Evolutionary conservation across 1,140 invertebrate genomes (phyloP), one percentile per base, ranked within the genome.

Genomic region (Melipona quadrifasciata): DNA sequence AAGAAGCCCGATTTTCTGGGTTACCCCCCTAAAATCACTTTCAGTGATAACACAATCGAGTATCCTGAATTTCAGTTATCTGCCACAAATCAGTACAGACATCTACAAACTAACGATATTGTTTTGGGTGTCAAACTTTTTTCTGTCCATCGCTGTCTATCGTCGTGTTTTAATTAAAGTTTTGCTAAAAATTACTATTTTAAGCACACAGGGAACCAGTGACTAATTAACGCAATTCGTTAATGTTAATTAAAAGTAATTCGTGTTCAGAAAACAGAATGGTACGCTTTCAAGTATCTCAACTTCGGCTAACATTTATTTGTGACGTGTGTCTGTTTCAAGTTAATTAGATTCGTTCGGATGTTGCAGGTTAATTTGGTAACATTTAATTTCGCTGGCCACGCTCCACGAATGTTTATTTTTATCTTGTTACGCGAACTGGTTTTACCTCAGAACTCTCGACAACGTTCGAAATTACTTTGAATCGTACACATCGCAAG

Each of bases 161-260:
- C 39, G 1, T 73, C 17, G 4, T 21, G 11, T 55, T 73, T 73
- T 31, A 31, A 73, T 55, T 17, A 55, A 55, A 11, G 3, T 51
- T 72, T 72, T n/a, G 47, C 51, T 53, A 19, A 27, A 31, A 55
- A 19, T 47, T 55, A 27, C 27, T 16, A 14, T 73, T 73, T 31
- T 24, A 12, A 53, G n/a, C 16, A 21, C 19, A 8, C 21, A 12
- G 5, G 21, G 27, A 21, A 55, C 72, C 39, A 47, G 11, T 19
- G 5, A 19, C 19, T 34, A 74, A 74, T 74, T 24, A 19, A 51
- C 34, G 51, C 53, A 57, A 31, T 74, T 34, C 31, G 27, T 21
- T 57, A 57, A 55, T 73, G 72, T 24, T 74, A 74, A 57, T 74
- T 74, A 74, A 55, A 55, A 24, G 51, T 57, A 74, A 74, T 27